A percentile compares a stretch with the other conserved stretches of the same genome.
phyloP scores from a whole-genome alignment of 2,113 vertebrate genomes.

The Pyrgilauda ruficollis region DNA sequence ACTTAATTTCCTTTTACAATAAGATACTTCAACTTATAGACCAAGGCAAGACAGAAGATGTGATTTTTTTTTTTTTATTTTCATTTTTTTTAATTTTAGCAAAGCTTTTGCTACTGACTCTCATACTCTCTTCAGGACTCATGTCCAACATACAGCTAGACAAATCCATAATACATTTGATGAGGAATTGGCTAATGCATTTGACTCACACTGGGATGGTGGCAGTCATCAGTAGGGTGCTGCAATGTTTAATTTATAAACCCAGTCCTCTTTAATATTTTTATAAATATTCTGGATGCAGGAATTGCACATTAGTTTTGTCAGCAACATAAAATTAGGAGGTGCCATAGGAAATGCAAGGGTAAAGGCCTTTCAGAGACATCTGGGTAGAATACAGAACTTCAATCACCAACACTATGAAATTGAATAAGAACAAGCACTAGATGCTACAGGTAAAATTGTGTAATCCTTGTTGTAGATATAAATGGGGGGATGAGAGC shows the following conservation, averaged over 20 bases:
- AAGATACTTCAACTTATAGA: neutral
- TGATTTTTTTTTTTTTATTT: too few species aligned
- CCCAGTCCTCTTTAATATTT: neutral
- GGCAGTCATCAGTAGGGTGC: neutral
- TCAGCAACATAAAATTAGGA: neutral
- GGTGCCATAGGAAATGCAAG: neutral
- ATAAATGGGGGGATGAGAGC: fast-evolving
- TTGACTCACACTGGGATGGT: fast-evolving
- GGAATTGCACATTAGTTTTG: neutral
- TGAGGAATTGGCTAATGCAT: fast-evolving
- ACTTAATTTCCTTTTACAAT: neutral
- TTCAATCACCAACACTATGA: neutral
- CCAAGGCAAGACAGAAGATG: neutral
- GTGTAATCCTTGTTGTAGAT: neutral
- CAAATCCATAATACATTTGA: neutral
- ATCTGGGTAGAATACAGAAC: neutral
- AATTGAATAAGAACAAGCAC: neutral
- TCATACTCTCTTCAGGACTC: neutral
- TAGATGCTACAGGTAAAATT: neutral
- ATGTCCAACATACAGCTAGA: neutral
- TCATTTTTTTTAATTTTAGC: neutral
- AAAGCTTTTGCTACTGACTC: neutral
- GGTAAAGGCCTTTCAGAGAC: neutral
- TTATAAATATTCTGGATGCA: neutral
- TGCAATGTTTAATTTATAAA: neutral